Evolutionary conservation across 1,140 invertebrate species (phyloP), one percentile per base, ranked within the genome.

Genomic region (Atta colombica): DNA sequence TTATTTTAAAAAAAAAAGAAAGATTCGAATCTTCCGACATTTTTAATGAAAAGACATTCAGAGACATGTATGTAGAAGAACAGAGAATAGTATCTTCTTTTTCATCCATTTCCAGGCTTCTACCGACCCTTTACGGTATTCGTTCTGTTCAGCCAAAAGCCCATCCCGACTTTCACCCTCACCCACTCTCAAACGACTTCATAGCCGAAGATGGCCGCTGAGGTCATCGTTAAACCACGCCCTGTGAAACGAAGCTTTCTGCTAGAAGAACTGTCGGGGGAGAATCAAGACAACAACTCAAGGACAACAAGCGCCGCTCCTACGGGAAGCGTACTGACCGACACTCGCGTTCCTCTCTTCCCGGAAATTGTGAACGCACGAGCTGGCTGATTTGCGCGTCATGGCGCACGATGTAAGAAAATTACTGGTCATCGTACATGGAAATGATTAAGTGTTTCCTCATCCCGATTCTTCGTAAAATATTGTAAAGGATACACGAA

Each of bases 151-250:
- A 31, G 14, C 77, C 86, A 90, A 90, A 90, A 82, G 87, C 53
- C 89, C 87, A 88, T 78, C 87, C 89, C 63, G 86, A 88, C 77
- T 88, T 91, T 90, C 84, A 88, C 89, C 89, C 89, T 91, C 87
- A 68, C 87, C 55, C 51, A 90, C 80, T 88, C 87, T 87, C 66
- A 88, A 84, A 86, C 89, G 61, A 86, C 78, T 72, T 21, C 53
- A 31, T 31, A 63, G 25, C 90, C 92, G 77, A 95, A 95, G 91
- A 95, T 94, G 94, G 94, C 94, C 89, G 72, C 77, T 74, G 89
- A 92, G 90, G 91, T 90, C 88, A 92, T 91, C 93, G 92, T 45
- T 93, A 94, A 88, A 92, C 94, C 94, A 95, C 94, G 94, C 94
- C 94, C 93, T 92, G 87, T 61, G 88, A 90, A 86, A 81, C 55